phyloP scores from a whole-genome alignment of 2,888 invertebrate genomes.

The Neoascia interrupta region DNA sequence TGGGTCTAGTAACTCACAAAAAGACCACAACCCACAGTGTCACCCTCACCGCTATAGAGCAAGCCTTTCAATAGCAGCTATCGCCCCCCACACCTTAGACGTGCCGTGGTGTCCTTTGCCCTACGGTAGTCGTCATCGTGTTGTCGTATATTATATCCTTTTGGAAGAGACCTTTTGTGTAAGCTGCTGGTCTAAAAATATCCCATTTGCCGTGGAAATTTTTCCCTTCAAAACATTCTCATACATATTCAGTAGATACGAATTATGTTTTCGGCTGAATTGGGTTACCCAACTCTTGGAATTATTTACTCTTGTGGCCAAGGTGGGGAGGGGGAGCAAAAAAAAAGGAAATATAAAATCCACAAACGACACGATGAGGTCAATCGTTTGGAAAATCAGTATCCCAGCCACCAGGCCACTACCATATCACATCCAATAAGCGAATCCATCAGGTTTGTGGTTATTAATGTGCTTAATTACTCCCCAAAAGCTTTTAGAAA shows the following conservation, averaged over 20 bases:
- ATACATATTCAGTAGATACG: constrained; percentile 35
- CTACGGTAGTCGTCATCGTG: neutral
- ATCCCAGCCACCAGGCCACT: constrained; percentile 13
- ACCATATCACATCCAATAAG: constrained; percentile 44
- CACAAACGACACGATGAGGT: constrained; percentile 13
- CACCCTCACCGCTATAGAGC: no score
- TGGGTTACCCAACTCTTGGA: constrained; percentile 42
- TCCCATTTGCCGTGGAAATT: neutral
- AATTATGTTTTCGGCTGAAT: constrained; percentile 50
- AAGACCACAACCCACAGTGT: neutral
- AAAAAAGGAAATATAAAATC: neutral
- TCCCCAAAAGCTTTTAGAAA: constrained; percentile 31
- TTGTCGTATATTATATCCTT: neutral
- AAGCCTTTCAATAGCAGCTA: no score
- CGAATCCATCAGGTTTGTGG: constrained; percentile 24
- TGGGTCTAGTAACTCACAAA: neutral
- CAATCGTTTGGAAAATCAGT: constrained; percentile 58
- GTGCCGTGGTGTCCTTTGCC: neutral
- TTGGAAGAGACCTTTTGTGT: no score
- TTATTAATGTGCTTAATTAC: constrained; percentile 53
- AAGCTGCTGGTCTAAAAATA: no score
- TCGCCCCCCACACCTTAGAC: no score
- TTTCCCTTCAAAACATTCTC: neutral
- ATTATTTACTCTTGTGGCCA: constrained; percentile 16
- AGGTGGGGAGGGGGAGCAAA: neutral